Base-by-base conservation (phyloP, 2,797 vertebrate species). In the Harpagifer antarcticus region DNA sequence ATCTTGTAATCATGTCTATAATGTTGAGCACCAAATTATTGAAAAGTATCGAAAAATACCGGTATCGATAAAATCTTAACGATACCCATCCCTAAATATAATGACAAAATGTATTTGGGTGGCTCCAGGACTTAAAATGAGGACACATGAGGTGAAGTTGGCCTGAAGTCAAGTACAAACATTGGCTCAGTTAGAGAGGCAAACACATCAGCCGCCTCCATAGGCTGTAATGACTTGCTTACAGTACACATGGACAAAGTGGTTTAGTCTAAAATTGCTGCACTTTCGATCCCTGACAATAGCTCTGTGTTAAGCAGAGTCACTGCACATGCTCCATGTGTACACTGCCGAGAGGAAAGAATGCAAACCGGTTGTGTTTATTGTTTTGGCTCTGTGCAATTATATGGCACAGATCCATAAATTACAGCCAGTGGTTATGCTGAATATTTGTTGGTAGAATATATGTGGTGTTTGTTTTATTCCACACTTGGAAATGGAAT, bases 201-300 rank as follows among this genome's bases (percentile, higher is more conserved):
- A 72, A 53, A n/a, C 68, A 70, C 68, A 78, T 52, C 69, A 56
- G 62, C 56, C 67, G 69, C 60, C 65, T 57, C 81, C 59, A 79
- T 74, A 53, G 43, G 53, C 66, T 60, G 50, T 60, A 76, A 81
- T 76, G 20, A 83, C 71, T 81, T 76, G 50, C 78, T 66, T 61
- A 66, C 15, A 58, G 68, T 71, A 63, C 85, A 45, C 59, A 69
- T 54, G 61, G 19, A 16, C 9, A 3, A 17, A 59, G 68, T 15
- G 52, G 65, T 74, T 71, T 52, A 61, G 54, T 74, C 49, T 68
- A 47, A 73, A 74, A 74, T 47, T 33, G 27, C 45, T 48, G 65
- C 15, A 17, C 50, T 68, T 69, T 56, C 6, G 1, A 23, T 17
- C 9, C 10, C 19, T 19, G 61, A 42, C 19, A 60, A 15, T 20